Percentiles rank a stretch among this genome's conserved stretches.
Conservation (phyloP, 2,888 invertebrate genomes). For the Axea sp. region DNA sequence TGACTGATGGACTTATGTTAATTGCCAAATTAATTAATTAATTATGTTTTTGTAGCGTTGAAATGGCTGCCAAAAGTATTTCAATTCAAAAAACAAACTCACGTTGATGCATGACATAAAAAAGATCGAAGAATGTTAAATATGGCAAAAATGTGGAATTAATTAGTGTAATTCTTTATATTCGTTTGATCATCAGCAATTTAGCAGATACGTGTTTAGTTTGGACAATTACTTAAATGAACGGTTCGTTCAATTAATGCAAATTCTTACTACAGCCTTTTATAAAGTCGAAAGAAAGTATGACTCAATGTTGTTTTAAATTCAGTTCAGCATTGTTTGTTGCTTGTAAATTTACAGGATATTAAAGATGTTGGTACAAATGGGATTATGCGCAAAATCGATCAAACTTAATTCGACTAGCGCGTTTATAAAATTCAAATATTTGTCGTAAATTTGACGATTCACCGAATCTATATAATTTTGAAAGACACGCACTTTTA, state of each 20-base stretch:
- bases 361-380: too few species aligned
- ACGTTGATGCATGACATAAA: too few species aligned
- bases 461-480: too few species aligned
- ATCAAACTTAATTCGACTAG: too few species aligned
- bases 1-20: background rate
- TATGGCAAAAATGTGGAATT: constrained; percentile 11
- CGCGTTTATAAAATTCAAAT: too few species aligned
- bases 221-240: constrained; percentile 42
- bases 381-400: too few species aligned
- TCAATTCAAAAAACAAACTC: too few species aligned
- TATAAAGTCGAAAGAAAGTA: background rate
- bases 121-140: constrained; percentile 2
- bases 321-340: background rate
- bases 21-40: background rate
- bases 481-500: too few species aligned
- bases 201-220: constrained; percentile 9
- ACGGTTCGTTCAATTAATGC: constrained; percentile 33
- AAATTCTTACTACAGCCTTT: constrained; percentile 19
- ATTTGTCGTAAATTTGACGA: too few species aligned
- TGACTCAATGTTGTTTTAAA: constrained; percentile 7
- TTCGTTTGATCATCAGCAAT: constrained; percentile 19
- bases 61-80: too few species aligned
- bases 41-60: too few species aligned
- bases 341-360: too few species aligned
- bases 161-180: constrained; percentile 20